phyloP scores from a whole-genome alignment of 2,797 vertebrate genomes.

The Lepilemur ruficaudatus region DNA sequence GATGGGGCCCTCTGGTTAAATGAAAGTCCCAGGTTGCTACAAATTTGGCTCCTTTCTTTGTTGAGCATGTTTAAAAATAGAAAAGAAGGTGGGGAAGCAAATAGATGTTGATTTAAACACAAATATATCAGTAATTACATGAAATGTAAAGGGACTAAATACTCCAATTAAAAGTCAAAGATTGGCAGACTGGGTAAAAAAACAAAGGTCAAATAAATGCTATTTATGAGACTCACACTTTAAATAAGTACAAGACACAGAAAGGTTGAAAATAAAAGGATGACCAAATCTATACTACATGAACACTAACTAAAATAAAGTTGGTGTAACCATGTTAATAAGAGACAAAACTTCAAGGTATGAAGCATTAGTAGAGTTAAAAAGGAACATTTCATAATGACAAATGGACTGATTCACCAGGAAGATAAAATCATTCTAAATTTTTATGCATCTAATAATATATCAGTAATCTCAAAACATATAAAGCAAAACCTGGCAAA shows the following conservation, averaged over 20 bases:
- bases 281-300: neutral
- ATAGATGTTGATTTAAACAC: neutral
- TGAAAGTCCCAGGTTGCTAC: neutral
- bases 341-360: neutral
- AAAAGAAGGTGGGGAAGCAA: neutral
- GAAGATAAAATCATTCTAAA: neutral
- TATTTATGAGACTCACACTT: neutral
- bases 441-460: neutral
- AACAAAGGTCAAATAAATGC: neutral
- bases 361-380: neutral
- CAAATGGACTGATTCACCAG: neutral
- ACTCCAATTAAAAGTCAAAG: neutral
- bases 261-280: neutral
- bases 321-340: neutral
- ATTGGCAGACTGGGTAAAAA: neutral
- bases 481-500: neutral
- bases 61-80: neutral
- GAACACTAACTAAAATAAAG: neutral
- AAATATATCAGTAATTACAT: neutral
- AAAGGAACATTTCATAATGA: neutral
- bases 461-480: neutral
- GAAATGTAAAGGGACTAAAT: slow-evolving; percentile 13
- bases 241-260: neutral
- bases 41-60: neutral
- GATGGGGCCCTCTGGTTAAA: neutral